Evolutionary conservation across 2,113 vertebrate genomes (phyloP).

Genomic region (Bombycilla garrulus): DNA sequence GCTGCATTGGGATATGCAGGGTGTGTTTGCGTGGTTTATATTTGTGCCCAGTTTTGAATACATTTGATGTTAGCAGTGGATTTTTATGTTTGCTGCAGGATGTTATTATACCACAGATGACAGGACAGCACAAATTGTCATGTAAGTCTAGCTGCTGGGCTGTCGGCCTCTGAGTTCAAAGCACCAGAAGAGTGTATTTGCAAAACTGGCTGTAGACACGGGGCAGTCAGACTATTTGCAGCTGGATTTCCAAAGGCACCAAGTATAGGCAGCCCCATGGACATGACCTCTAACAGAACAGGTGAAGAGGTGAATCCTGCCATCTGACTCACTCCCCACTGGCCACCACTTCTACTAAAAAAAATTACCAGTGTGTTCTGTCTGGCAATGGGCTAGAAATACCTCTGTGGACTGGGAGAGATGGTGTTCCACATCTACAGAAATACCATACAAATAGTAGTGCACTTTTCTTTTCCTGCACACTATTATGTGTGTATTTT

Average conservation of each 20-base stretch:
- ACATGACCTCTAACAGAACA: not conserved
- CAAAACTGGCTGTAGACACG: not conserved
- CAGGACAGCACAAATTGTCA: not conserved
- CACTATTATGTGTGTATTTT: not conserved
- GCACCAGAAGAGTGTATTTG: not conserved
- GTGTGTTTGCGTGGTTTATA: not conserved
- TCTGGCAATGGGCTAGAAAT: not conserved
- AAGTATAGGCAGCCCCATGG: not conserved
- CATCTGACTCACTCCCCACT: not conserved
- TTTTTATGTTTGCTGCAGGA: slow-evolving; percentile 39
- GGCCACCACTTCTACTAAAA: not conserved
- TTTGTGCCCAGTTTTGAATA: slow-evolving; percentile 28
- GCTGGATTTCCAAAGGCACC: not conserved
- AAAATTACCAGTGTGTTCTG: not conserved
- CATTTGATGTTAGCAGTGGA: not conserved
- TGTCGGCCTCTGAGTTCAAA: not conserved
- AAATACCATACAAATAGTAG: not conserved
- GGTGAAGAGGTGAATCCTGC: not conserved
- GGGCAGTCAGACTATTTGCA: not conserved
- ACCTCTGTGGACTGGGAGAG: not conserved
- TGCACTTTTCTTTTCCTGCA: not conserved
- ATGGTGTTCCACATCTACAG: not conserved
- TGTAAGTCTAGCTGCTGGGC: not conserved
- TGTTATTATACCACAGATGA: slow-evolving; percentile 5
- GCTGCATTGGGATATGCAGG: not conserved